Conservation (phyloP, 2,797 vertebrate genomes). For the Sebastes vulpes region DNA sequence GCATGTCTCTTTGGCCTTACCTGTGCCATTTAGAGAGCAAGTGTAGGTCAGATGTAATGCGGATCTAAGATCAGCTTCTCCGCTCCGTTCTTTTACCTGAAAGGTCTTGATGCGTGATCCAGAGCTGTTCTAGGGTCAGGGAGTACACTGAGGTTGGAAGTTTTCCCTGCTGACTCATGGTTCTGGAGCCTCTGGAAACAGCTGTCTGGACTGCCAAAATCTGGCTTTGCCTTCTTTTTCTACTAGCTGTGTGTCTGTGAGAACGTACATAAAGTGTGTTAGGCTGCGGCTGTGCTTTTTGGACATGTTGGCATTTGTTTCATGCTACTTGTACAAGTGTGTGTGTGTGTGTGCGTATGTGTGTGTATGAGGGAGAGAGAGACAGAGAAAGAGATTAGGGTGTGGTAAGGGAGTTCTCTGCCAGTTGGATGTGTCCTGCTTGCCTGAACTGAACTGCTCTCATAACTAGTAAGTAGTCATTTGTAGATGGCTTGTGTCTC, state of each 20-base stretch:
- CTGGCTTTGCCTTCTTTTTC: conserved; percentile 65
- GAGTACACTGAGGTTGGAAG: conserved; percentile 78
- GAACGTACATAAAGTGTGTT: conserved; percentile 45
- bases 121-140: conserved; percentile 69
- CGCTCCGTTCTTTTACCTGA: conserved; percentile 11
- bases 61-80: conserved; percentile 21
- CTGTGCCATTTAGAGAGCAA: neutral
- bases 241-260: conserved; percentile 40
- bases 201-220: conserved; percentile 70
- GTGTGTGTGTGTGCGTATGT: conserved; percentile 15
- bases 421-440: conserved; percentile 76
- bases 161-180: conserved; percentile 83
- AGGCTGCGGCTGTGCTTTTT: conserved; percentile 53
- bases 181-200: conserved; percentile 80
- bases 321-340: conserved; percentile 47
- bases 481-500: conserved; percentile 46
- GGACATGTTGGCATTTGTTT: conserved; percentile 70
- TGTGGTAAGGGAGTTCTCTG: conserved; percentile 77
- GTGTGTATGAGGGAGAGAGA: neutral
- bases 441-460: conserved; percentile 64
- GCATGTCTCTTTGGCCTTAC: neutral
- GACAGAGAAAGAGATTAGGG: conserved; percentile 71
- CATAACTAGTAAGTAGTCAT: conserved; percentile 55
- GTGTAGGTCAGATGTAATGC: neutral
- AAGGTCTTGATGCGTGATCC: conserved; percentile 56